Evolutionary conservation across 1,140 invertebrate species (phyloP).

Genomic region (Portunus trituberculatus): DNA sequence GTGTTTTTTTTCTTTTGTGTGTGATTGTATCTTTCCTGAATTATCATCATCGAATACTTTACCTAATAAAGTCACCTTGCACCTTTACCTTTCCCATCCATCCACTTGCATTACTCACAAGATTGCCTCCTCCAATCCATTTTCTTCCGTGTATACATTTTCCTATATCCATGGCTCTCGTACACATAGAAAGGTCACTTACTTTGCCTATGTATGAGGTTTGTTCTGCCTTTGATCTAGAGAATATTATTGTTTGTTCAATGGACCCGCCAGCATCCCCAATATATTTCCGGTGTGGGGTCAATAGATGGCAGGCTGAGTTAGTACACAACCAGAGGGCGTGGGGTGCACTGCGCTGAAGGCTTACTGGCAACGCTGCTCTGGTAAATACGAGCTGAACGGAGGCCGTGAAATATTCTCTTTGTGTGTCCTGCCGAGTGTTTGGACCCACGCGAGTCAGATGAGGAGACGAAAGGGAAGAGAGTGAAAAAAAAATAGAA

Average conservation of each 20-base stretch:
- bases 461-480: neutral
- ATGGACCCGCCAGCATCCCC: neutral
- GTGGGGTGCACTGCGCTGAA: neutral
- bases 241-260: neutral
- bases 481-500: neutral
- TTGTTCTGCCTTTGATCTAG: neutral
- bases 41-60: no score
- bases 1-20: no score
- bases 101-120: no score
- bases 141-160: neutral
- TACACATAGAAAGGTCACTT: neutral
- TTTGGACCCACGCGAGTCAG: neutral
- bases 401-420: neutral
- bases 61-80: no score
- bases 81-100: no score
- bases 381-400: neutral
- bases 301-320: neutral
- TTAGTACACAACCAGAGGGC: neutral
- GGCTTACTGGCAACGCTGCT: neutral
- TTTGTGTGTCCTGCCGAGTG: neutral
- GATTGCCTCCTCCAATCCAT: neutral
- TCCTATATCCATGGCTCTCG: neutral
- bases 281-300: neutral
- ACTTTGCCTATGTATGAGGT: neutral
- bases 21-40: no score